Conservation (phyloP, 2,797 vertebrate species). For the Limnodromus scolopaceus region DNA sequence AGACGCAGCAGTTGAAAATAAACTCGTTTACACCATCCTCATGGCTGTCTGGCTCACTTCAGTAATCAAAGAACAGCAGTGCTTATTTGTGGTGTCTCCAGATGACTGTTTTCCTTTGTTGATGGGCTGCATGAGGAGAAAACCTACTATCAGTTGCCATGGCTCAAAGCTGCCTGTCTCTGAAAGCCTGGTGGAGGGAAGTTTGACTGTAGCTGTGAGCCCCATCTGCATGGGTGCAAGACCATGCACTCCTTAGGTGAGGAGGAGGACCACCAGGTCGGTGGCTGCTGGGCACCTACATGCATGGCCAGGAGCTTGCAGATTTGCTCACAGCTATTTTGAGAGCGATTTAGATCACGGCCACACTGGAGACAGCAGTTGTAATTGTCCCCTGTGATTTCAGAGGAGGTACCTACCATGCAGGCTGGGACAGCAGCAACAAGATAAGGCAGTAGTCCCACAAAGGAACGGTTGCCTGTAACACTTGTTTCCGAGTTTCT, state of each 20-base stretch:
- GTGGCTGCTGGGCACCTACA: neutral
- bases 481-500: neutral
- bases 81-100: neutral
- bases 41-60: fast-evolving
- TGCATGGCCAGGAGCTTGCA: fast-evolving
- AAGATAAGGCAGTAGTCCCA: neutral
- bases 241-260: fast-evolving
- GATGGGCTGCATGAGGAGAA: neutral
- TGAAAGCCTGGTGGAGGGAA: neutral
- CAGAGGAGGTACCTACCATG: neutral
- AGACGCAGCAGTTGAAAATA: neutral
- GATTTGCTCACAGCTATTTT: neutral
- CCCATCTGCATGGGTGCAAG: neutral
- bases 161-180: neutral
- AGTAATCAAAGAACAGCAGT: neutral
- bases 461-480: neutral
- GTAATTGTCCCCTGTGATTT: neutral
- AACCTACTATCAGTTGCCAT: neutral
- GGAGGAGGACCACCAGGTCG: neutral
- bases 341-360: neutral
- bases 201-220: neutral
- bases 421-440: neutral
- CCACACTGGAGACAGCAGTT: fast-evolving
- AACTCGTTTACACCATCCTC: neutral
- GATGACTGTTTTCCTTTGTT: neutral